phyloP scores from a whole-genome alignment of 2,888 invertebrate species.

The Watsonalla cultraria region DNA sequence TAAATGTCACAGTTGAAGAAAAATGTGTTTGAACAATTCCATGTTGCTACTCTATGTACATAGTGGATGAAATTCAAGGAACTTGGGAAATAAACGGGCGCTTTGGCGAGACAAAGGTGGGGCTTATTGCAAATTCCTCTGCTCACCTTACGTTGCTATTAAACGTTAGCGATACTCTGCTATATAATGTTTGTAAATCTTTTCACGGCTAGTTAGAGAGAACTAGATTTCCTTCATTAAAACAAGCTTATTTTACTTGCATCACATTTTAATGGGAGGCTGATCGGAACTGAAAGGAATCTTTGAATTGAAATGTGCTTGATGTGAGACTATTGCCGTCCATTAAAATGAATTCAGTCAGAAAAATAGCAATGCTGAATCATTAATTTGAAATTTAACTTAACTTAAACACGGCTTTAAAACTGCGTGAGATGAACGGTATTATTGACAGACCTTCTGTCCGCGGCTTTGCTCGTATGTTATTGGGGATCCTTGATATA shows the following conservation, averaged over 20 bases:
- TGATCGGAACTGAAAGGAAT: too few species aligned
- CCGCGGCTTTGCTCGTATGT: too few species aligned
- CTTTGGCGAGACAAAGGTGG: slow-evolving; percentile 61
- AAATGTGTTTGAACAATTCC: slow-evolving; percentile 46
- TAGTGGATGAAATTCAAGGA: slow-evolving; percentile 64
- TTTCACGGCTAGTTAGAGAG: neutral
- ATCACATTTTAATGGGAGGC: too few species aligned
- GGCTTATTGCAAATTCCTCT: slow-evolving; percentile 73
- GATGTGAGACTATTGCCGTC: too few species aligned
- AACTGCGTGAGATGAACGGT: too few species aligned
- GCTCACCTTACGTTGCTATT: slow-evolving; percentile 64
- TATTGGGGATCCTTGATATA: too few species aligned
- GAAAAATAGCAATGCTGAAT: too few species aligned
- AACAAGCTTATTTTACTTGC: neutral
- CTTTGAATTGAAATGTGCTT: too few species aligned
- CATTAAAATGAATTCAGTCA: too few species aligned
- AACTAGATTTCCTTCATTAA: neutral
- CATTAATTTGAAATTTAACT: too few species aligned
- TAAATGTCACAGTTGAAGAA: slow-evolving; percentile 38
- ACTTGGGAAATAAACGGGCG: slow-evolving; percentile 60
- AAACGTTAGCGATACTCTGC: slow-evolving; percentile 50
- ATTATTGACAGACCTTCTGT: too few species aligned
- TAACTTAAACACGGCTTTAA: too few species aligned
- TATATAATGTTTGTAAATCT: slow-evolving; percentile 38
- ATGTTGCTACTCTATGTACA: slow-evolving; percentile 41